Base-by-base conservation (phyloP, 2,113 vertebrate species). In the Isichthys henryi region DNA sequence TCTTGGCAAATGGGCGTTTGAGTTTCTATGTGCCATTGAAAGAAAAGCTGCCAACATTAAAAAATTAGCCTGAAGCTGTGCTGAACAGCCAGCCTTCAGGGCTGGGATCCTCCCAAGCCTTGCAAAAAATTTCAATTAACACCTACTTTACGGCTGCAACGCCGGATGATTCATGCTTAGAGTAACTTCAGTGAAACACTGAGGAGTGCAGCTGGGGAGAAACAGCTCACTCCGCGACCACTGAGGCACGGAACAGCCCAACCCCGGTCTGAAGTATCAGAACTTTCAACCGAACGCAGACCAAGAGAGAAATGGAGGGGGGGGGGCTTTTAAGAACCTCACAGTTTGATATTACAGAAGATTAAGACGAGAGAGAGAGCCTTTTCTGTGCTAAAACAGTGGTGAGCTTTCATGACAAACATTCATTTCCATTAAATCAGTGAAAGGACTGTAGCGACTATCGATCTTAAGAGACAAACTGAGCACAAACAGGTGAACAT, bases 371-470 rank as follows among this genome's bases (percentile, higher is more conserved):
- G 91, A 94, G 94, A 39, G 39, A 39, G 94, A 91, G 89, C 92
- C 92, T 92, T 90, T 17, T 77, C 6, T 88, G 90, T 48, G 62
- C 35, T 90, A 87, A 92, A 92, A 90, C 95, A 95, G 95, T 53
- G 95, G 93, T 93, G 92, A 89, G 66, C 92, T 91, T 90, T 86
- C 92, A 91, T 90, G 49, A 74, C 89, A 83, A 92, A 96, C 95
- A 95, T 95, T 96, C 95, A 95, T 94, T 89, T 91, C 88, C 93
- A 92, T 94, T 92, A 92, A 93, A 95, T 96, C 95, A 96, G 96
- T 96, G 96, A 95, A 95, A 91, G 93, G 95, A 96, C 96, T 96
- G 94, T 93, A 93, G 92, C 91, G 94, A 94, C 93, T 89, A 91
- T 19, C 49, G n/a, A 89, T 87, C 89, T 66, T 87, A 90, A 86